Evolutionary conservation across 37 sponge, comb jelly and placozoan species (phyloP).

Genomic region (Ephydatia muelleri): DNA sequence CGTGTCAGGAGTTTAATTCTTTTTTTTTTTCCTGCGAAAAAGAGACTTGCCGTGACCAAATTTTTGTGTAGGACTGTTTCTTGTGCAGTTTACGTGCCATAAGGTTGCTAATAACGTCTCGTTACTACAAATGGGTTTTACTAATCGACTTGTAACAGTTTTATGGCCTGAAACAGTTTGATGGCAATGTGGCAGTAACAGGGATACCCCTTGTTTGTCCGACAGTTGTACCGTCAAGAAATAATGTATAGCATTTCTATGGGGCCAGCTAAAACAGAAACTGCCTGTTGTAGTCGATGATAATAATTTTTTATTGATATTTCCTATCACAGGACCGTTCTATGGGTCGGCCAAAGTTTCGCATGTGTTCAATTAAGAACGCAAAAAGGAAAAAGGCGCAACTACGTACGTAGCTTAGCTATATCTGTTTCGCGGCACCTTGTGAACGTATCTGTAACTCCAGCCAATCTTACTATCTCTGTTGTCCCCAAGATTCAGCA

Average conservation of each 20-base stretch:
- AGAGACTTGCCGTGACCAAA: no score
- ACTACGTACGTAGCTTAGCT: neutral
- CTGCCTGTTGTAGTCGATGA: neutral
- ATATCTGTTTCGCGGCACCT: neutral
- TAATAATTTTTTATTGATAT: neutral
- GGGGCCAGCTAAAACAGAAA: constrained; percentile 1
- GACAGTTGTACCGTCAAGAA: no score
- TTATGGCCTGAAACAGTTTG: no score
- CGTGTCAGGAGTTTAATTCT: no score
- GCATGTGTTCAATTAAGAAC: constrained; percentile 1
- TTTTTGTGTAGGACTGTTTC: no score
- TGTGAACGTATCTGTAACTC: neutral
- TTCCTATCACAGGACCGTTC: neutral
- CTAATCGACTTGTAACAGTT: no score
- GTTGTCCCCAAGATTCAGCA: constrained; percentile 1
- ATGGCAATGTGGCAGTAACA: no score
- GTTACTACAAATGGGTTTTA: no score
- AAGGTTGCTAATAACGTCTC: no score
- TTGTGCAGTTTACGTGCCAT: no score
- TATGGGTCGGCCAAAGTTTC: neutral
- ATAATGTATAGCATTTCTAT: neutral
- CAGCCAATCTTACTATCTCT: neutral
- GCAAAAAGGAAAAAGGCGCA: neutral
- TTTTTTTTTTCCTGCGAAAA: no score
- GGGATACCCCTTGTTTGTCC: no score